Evolutionary conservation across 2,888 invertebrate species (phyloP).

Genomic region (Cheilosia impressa): DNA sequence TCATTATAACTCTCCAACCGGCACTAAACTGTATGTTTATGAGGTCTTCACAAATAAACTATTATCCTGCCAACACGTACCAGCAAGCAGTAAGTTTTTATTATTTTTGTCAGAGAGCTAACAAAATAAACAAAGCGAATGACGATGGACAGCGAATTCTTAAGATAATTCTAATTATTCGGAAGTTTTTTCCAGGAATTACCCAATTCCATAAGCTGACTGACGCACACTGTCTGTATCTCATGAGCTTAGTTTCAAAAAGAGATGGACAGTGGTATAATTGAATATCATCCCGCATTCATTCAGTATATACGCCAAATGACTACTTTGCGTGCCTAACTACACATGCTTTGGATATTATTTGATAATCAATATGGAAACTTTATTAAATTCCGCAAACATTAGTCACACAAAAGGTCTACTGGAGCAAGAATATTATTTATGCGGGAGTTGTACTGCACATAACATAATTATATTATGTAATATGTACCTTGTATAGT

Average conservation of each 20-base stretch:
- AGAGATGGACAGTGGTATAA: constrained; percentile 28
- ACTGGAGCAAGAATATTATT: background rate
- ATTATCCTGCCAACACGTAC: no score
- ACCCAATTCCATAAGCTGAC: no score
- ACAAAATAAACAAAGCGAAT: no score
- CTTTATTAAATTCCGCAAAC: constrained; percentile 18
- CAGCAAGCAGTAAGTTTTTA: no score
- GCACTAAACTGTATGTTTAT: no score
- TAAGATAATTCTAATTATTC: no score
- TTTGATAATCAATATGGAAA: constrained; percentile 20
- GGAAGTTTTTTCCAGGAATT: no score
- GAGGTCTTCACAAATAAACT: no score
- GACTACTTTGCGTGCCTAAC: constrained; percentile 34
- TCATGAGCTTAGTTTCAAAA: constrained; percentile 10
- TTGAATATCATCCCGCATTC: constrained; percentile 21
- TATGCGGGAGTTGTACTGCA: constrained; percentile 5
- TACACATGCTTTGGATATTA: constrained; percentile 84
- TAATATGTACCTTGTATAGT: background rate
- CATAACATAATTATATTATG: no score
- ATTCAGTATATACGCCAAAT: constrained; percentile 1
- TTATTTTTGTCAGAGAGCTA: no score
- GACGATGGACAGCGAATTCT: no score
- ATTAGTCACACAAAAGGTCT: background rate
- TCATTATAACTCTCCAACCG: no score
- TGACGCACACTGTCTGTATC: background rate